Percentiles rank a stretch among this genome's conserved stretches.
Conservation (phyloP, 1,140 invertebrate species). For the Ditylenchus dipsaci region DNA sequence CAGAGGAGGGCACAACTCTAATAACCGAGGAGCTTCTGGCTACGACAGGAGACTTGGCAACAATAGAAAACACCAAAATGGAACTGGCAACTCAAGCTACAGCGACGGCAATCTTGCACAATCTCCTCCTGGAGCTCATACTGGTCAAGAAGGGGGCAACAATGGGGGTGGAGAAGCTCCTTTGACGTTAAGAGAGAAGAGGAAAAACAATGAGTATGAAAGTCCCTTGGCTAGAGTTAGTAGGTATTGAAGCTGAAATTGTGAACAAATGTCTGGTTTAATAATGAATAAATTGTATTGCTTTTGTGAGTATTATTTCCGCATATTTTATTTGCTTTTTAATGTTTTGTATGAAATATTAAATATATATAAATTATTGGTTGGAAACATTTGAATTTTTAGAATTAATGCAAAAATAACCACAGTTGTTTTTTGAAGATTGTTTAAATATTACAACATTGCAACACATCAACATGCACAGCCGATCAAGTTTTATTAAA, state of each 20-base stretch:
- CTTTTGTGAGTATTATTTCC: too few species aligned
- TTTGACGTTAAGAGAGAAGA: constrained; percentile 36
- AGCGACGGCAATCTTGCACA: constrained; percentile 1
- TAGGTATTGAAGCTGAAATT: neutral
- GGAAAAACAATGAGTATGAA: constrained; percentile 45
- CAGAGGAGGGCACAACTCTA: neutral
- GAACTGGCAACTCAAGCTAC: constrained; percentile 6
- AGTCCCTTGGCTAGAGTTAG: constrained; percentile 29
- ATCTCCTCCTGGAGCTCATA: constrained; percentile 1
- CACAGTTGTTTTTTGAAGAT: too few species aligned
- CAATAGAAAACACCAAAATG: neutral
- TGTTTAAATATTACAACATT: too few species aligned
- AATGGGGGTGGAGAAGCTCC: neutral
- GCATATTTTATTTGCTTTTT: too few species aligned
- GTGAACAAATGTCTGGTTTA: too few species aligned
- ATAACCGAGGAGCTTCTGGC: neutral
- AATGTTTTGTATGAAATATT: too few species aligned
- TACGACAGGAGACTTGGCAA: neutral
- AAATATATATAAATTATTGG: too few species aligned
- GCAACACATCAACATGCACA: too few species aligned
- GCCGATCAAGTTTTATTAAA: too few species aligned
- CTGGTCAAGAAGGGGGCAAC: neutral
- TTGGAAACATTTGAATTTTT: too few species aligned
- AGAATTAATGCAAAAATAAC: too few species aligned
- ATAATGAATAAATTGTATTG: too few species aligned